Evolutionary conservation across 35 echinoderm and acorn worm genomes (phyloP), one percentile per base, ranked within the genome.

Genomic region (Diadema setosum): DNA sequence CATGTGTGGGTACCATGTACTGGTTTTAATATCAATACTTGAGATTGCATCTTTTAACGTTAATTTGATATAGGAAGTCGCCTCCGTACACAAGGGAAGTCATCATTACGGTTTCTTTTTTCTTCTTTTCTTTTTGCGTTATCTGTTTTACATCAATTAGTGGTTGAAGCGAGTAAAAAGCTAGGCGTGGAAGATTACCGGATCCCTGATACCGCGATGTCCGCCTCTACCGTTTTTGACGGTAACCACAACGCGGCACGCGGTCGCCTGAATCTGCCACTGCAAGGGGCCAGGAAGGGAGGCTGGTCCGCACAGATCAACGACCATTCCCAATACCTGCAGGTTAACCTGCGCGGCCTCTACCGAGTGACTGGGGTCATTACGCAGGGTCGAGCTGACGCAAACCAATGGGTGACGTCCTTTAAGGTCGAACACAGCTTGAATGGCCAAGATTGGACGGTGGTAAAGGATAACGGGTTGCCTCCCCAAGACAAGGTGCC

Each of bases 341-440:
- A 88, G 48, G 50, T 60, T 11, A 34, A 59, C 48, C 50, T 88
- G 15, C 30, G 33, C 27, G 37, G 45, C 39, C 26, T 12, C 20
- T 16, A 52, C 35, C 31, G 23, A 20, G 36, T 88, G 16, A 58
- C 73, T 3, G 86, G 86, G 4, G 39, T 88, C 30, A 61, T 39
- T 1, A 78, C 70, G 0, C 70, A 88, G 30, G 86, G 86, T 34
- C 44, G 70, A 4, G 70, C 27, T 23, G 86, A 88, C 63, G 58
- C 44, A 14, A 74, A 88, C 20, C 86, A 88, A 9, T 88, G 86
- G 86, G 86, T 88, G 20, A 88, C 52, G 23, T 15, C 25, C 2
- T 88, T 37, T 36, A 75, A 80, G 39, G 50, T 88, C 3, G 23
- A 30, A 33, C 48, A 76, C 31, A 80, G 86, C 45, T 56, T 33